Base-by-base conservation (phyloP, 64 coral and sea anemone species). In the Actinia tenebrosa region DNA sequence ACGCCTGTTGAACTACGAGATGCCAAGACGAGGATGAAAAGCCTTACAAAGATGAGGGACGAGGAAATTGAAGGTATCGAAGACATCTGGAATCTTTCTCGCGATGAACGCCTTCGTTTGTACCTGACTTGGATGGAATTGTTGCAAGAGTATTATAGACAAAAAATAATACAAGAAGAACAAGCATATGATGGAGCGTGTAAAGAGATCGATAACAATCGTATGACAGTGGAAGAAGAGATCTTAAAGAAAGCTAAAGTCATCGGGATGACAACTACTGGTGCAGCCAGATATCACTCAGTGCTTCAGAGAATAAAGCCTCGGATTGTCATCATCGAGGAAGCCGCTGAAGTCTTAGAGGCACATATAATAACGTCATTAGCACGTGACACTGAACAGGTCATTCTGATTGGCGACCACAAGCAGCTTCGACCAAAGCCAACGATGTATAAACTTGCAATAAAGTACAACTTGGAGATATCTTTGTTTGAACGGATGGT, bases 401-500 rank as follows among this genome's bases (percentile, higher is more conserved):
- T 84, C 0, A 91, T 97, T 80, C 77, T 97, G 37, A 97, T 97
- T 81, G 94, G 94, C 52, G 94, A 97, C 55, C 94, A 97, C 77
- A 97, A 93, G 71, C 94, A 97, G 69, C 85, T 97, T 1, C 88
- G 94, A 47, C 94, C 94, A 1, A 97, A 97, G 68, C 88, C 94
- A 47, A 88, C 91, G 0, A 89, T 97, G 18, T 86, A 90, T 17
- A 72, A 97, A 46, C 53, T 97, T n/a, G 94, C 91, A 7, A 77
- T 42, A 22, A 81, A 91, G 37, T 93, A 89, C 56, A 92, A 97
- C 60, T 71, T 97, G 30, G 91, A 93, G 61, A 87, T 97, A 84
- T 97, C 94, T 3, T 84, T 97, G 23, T 97, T 97, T 71, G 94
- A 97, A 30, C 80, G 94, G 10, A 97, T 97, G 91, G 94, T 97